Base-by-base conservation (phyloP, 2,888 invertebrate species). In the Ommatoiulus sabulosus region DNA sequence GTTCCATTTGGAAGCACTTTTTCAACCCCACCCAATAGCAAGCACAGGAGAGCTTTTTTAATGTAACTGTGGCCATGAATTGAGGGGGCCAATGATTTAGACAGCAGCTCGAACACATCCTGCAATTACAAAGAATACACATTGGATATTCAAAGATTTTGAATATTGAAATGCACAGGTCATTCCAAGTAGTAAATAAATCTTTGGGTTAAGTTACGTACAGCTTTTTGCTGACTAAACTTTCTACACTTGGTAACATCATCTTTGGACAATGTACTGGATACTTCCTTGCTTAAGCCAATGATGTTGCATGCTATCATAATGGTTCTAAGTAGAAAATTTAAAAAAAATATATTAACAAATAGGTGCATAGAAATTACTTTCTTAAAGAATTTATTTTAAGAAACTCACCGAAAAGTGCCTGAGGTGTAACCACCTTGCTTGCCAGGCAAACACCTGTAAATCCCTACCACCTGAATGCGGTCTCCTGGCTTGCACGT, bases 11-110 rank as follows among this genome's bases (percentile, higher is more conserved):
- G 95, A 90, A 99, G 93, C 72, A 97, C 94, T 93, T 99, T 99
- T 93, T 99, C 99, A 90, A 96, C 96, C 0, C 99, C 99, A 0
- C 99, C 99, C 7, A 99, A 94, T 89, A 99, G 93, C 91, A 99
- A 94, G 92, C 99, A 99, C 44, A 99, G 94, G 90, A 99, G 97
- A 0, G 99, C 99, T 92, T 97, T 97, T 93, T 99, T 99, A 8
- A 99, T 97, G 92, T 96, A 98, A 46, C 97, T 96, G 91, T 99
- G 98, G 0, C 99, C 99, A 91, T 98, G 97, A 92, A 99, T 99
- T 0, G 99, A 98, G 0, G 99, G 99, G 0, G 99, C 99, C 88
- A 99, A 93, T 0, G 99, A 99, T 91, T 96, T 96, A 88, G 97
- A 95, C 52, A 99, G 94, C 89, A 97, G 93, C 88, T 98, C 97